Conservation (phyloP, 2,888 invertebrate genomes). For the Tachystola acroxantha region DNA sequence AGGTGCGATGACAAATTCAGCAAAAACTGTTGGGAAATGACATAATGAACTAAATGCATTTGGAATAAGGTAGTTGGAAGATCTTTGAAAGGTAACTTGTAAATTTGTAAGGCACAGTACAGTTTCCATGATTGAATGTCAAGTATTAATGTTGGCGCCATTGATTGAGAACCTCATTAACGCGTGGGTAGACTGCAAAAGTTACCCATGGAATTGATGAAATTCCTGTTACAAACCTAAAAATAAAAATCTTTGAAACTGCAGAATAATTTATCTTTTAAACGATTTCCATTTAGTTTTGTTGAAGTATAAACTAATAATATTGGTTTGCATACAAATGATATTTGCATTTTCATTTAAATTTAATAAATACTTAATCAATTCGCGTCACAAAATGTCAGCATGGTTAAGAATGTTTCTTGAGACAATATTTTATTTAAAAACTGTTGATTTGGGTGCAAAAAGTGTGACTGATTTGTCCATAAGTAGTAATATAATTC, state of each 20-base stretch:
- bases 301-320: background rate
- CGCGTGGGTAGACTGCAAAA: background rate
- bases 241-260: slow-evolving; percentile 1
- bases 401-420: background rate
- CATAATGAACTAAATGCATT: slow-evolving; percentile 1
- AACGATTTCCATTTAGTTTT: background rate
- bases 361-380: background rate
- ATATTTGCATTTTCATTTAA: background rate
- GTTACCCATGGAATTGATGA: slow-evolving; percentile 1
- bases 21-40: background rate
- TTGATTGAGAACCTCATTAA: slow-evolving; percentile 22
- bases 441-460: background rate
- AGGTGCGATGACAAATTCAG: too few species aligned
- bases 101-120: slow-evolving; percentile 7
- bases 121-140: slow-evolving; percentile 23
- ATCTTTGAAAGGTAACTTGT: background rate
- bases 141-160: slow-evolving; percentile 22
- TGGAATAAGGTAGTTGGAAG: background rate
- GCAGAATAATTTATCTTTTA: background rate
- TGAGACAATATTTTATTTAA: background rate
- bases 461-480: background rate
- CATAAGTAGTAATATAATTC: slow-evolving; percentile 3
- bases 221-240: background rate
- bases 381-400: too few species aligned
- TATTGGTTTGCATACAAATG: too few species aligned